Base-by-base conservation (phyloP, 2,797 vertebrate species). In the Oreortyx pictus region DNA sequence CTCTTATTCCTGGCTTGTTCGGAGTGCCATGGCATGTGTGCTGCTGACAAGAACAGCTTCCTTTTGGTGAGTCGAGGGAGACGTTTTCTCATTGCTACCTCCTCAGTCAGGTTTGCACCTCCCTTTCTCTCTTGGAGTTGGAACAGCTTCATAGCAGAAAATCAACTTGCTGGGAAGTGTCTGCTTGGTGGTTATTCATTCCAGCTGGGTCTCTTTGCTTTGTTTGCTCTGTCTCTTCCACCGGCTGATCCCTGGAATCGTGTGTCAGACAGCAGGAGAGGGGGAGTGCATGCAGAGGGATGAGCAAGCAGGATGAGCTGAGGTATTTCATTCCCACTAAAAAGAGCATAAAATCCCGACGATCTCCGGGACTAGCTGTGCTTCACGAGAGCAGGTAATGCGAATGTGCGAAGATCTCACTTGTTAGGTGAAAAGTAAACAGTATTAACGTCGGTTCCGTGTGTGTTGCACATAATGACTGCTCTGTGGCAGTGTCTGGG, bases 31-130 rank as follows among this genome's bases (percentile, higher is more conserved):
- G 96, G 96, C 96, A 82, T 70, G 92, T 33, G 88, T 10, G 71
- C 29, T 86, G 88, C 93, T 93, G 85, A 67, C 43, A 13, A 43
- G 71, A 88, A 8, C 86, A 2, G 65, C 92, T 78, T 87, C 91
- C 59, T 95, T 82, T 7, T 86, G 97, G 97, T 97, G 96, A 97
- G 97, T 97, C 13, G 79, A n/a, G 82, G 81, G 64, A 59, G 43
- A 47, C 0, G 2, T 18, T 59, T 70, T 43, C 88, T 88, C 15
- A 1, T 50, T 39, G 47, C 82, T 24, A 6, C 4, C 52, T 90
- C 82, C 80, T 61, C 44, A 0, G 41, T 68, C 64, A 7, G 62
- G 6, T 64, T 41, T 20, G 62, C 76, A 15, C 57, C 90, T 88
- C 64, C 59, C 59, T 37, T 41, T 65, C 84, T 67, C 2, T 19